phyloP scores from a whole-genome alignment of 1,140 invertebrate species.

The Asobara japonica region DNA sequence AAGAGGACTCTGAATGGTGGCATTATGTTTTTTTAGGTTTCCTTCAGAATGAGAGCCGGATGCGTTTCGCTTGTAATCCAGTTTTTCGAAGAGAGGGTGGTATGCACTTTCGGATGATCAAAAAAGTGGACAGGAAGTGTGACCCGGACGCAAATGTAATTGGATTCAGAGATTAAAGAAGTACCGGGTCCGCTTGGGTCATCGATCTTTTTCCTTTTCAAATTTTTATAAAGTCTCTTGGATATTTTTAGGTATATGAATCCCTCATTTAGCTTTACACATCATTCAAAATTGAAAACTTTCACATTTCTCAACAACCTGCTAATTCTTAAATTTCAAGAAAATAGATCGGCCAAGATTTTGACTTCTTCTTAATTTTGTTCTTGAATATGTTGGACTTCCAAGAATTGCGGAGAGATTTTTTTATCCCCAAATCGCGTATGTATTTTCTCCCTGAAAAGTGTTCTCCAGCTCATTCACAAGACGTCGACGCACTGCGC shows the following conservation, averaged over 20 bases:
- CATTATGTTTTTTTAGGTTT: background rate
- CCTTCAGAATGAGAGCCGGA: background rate
- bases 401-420: no score
- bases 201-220: background rate
- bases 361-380: no score
- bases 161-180: background rate
- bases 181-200: background rate
- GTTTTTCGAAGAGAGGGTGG: background rate
- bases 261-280: background rate
- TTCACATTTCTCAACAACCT: no score
- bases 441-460: no score
- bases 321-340: no score
- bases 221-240: background rate
- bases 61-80: background rate
- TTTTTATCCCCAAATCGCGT: no score
- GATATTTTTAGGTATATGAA: background rate
- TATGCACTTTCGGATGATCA: background rate
- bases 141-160: background rate
- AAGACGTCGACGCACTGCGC: no score
- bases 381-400: no score
- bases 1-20: background rate
- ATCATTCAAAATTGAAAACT: no score
- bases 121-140: constrained; percentile 3
- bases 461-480: no score
- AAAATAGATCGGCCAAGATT: no score